Percentiles rank a stretch among this genome's conserved stretches.
Evolutionary conservation across 2,888 invertebrate genomes (phyloP).

Genomic region (Caenorhabditis afra): DNA sequence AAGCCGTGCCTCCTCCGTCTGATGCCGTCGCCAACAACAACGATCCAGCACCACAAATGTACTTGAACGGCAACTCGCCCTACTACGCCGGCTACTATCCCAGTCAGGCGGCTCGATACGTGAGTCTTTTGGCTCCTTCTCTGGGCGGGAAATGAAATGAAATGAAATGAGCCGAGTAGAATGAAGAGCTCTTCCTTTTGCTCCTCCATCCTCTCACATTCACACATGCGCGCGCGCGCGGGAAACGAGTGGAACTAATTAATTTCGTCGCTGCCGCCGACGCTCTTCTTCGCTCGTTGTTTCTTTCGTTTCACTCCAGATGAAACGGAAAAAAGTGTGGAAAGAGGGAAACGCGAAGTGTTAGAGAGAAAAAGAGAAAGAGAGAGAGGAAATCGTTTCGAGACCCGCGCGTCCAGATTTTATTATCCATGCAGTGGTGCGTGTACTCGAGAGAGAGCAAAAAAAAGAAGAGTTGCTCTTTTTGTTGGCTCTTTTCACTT

Average conservation of each 20-base stretch:
- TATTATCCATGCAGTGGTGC: conserved; percentile 34
- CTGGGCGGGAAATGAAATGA: neutral
- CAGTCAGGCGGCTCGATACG: conserved; percentile 19
- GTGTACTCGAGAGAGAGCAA: conserved; percentile 5
- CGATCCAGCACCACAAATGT: conserved; percentile 9
- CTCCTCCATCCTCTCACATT: neutral
- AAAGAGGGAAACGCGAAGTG: neutral
- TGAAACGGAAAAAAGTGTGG: neutral
- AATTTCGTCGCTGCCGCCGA: conserved; percentile 16
- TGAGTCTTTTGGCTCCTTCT: conserved; percentile 15
- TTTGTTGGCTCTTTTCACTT: neutral
- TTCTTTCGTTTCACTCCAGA: neutral
- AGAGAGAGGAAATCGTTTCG: neutral
- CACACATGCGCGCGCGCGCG: neutral
- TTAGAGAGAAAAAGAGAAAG: neutral
- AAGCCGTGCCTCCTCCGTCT: neutral
- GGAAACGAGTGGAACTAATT: conserved; percentile 19
- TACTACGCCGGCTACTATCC: conserved; percentile 41
- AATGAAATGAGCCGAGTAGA: neutral
- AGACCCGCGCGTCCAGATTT: conserved; percentile 15
- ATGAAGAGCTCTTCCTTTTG: neutral
- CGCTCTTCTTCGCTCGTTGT: neutral
- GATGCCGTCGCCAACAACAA: conserved; percentile 4
- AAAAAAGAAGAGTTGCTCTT: conserved; percentile 20
- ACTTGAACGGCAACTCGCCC: conserved; percentile 34